Base-by-base conservation (phyloP, 2,113 vertebrate genomes). In the Myrmecophaga tridactyla region DNA sequence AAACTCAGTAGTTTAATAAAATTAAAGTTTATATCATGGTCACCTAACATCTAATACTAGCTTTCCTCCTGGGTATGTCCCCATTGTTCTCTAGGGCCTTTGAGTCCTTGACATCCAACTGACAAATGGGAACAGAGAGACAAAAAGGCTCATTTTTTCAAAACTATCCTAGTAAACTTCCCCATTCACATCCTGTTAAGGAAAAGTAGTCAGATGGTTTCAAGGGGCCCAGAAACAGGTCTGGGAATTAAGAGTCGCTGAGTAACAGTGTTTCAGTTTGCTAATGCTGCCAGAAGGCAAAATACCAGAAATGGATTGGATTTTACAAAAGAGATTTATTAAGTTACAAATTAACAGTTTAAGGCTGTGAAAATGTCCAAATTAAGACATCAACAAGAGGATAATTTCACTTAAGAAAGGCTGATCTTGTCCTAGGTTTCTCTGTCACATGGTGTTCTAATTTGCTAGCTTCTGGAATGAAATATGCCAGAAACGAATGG, bases 181-280 rank as follows among this genome's bases (percentile, higher is more conserved):
- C 20, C 2, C 20, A n/a, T 67, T 65, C 43, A 60, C 34, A 80
- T 69, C 41, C 13, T 58, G 41, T 58, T 76, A 15, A 14, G n/a
- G 41, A 29, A 58, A 43, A 80, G 18, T 31, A 39, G 23, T 36
- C 18, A 63, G 10, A 75, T 87, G 41, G 84, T n/a, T 56, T 95
- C 14, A 43, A 4, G 17, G 4, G 3, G 1, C 8, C 72, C 23
- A n/a, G 15, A 80, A 14, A 46, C 4, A 15, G 4, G 1, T 60
- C 11, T 41, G 36, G 3, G 4, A 81, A 56, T 29, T 62, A 4
- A 48, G 31, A 92, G 39, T 60, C 6, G 36, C 17, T 63, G 39
- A 23, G 23, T 29, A 80, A 67, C 4, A n/a, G n/a, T n/a, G n/a
- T n/a, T n/a, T n/a, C n/a, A n/a, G n/a, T n/a, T n/a, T n/a, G n/a